These are phyloP conservation scores for Notechis scutatus DNA, from an alignment of 2,113 vertebrate genomes.

Conservation along the genomic window DNA sequence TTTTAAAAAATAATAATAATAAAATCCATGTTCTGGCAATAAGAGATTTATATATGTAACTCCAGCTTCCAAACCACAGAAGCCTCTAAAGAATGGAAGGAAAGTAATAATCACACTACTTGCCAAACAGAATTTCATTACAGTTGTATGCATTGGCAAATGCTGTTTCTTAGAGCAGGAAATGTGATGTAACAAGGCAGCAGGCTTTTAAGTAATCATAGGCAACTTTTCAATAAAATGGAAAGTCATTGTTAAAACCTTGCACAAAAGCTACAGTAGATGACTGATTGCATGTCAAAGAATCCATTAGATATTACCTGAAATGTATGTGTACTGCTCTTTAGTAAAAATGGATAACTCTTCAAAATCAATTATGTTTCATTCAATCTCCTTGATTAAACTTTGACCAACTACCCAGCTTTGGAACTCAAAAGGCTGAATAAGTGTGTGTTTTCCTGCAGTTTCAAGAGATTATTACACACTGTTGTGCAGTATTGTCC, in stretches of 20 bases:
- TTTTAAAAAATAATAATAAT: not conserved
- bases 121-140: slow-evolving; percentile 20
- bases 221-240: not conserved
- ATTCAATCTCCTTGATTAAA: slow-evolving; percentile 37
- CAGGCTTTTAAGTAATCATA: slow-evolving; percentile 28
- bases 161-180: slow-evolving; percentile 4
- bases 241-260: not conserved
- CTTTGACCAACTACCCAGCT: slow-evolving; percentile 16
- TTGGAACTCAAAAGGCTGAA: not conserved
- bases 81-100: slow-evolving; percentile 25
- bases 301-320: slow-evolving; percentile 6
- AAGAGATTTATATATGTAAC: not conserved
- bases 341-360: slow-evolving; percentile 26
- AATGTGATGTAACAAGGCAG: not conserved
- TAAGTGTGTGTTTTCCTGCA: not conserved
- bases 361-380: slow-evolving; percentile 30
- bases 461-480: slow-evolving; percentile 10
- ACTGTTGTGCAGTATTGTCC: slow-evolving; percentile 12
- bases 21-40: slow-evolving; percentile 23
- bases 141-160: slow-evolving; percentile 18
- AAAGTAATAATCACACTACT: slow-evolving; percentile 35
- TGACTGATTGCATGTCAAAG: not conserved
- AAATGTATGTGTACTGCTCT: not conserved
- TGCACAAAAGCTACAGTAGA: slow-evolving; percentile 4
- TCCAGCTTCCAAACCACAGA: slow-evolving; percentile 8